Conservation (phyloP, 2,113 vertebrate genomes). For the Nibea albiflora region DNA sequence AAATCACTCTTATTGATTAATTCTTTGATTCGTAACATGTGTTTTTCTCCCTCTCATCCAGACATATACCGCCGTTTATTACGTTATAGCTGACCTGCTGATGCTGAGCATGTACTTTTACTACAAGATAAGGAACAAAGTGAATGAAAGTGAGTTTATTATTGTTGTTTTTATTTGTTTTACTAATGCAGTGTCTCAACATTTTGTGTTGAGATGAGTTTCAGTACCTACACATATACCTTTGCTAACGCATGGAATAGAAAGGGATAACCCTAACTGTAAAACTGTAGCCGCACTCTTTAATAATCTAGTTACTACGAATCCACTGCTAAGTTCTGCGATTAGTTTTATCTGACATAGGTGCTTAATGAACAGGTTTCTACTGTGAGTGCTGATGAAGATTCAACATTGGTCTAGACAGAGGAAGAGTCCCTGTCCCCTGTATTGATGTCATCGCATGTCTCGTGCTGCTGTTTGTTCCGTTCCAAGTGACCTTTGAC, state of each 20-base stretch:
- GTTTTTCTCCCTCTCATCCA: constrained; percentile 61
- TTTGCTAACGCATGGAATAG: background rate
- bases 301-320: background rate
- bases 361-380: background rate
- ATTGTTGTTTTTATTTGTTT: background rate
- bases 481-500: background rate
- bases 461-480: background rate
- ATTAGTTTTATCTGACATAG: background rate
- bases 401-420: constrained; percentile 3
- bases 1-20: background rate
- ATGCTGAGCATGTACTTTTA: constrained; percentile 91
- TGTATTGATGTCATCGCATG: constrained; percentile 25
- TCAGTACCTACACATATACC: background rate
- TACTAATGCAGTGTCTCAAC: background rate
- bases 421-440: constrained; percentile 6
- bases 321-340: background rate
- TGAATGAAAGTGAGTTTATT: constrained; percentile 50
- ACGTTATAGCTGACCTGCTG: constrained; percentile 89
- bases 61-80: constrained; percentile 95
- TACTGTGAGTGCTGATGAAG: background rate
- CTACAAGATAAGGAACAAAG: constrained; percentile 87
- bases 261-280: background rate
- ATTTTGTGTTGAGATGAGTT: background rate
- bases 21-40: background rate
- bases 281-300: background rate